These are phyloP conservation scores for Lipotes vexillifer DNA, from an alignment of 2,113 vertebrate genomes.

Conservation along the genomic window DNA sequence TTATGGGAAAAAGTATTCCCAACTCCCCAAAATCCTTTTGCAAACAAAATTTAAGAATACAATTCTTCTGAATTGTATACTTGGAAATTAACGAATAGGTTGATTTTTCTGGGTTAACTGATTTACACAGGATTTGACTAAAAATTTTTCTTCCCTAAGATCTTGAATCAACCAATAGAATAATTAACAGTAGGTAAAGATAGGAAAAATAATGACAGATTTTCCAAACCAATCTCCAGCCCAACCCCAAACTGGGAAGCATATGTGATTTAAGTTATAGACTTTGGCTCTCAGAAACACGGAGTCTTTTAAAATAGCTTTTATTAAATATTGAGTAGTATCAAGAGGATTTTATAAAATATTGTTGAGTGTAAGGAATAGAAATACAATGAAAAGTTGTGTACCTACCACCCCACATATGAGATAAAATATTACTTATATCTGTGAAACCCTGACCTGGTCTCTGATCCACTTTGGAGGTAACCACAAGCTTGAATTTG, in stretches of 20 bases:
- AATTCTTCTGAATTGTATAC: neutral
- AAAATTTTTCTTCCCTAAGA: neutral
- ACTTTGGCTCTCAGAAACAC: neutral
- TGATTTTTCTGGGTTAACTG: neutral
- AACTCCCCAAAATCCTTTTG: neutral
- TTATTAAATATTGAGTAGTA: neutral
- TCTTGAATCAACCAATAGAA: neutral
- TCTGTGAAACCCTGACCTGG: neutral
- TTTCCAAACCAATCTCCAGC: neutral
- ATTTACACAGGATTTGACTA: neutral
- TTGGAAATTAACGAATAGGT: neutral
- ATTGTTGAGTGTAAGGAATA: neutral
- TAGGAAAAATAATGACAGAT: neutral
- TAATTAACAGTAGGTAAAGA: neutral
- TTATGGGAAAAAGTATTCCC: neutral
- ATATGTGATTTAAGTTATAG: neutral
- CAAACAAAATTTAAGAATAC: neutral
- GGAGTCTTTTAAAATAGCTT: neutral
- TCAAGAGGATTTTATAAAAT: neutral
- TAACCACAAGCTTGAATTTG: neutral
- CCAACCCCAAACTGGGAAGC: neutral
- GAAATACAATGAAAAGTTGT: neutral
- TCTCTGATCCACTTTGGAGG: neutral
- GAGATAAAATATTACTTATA: neutral
- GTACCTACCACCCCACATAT: neutral